Conservation (phyloP, 2,797 vertebrate genomes). For the Danio jaintianensis region DNA sequence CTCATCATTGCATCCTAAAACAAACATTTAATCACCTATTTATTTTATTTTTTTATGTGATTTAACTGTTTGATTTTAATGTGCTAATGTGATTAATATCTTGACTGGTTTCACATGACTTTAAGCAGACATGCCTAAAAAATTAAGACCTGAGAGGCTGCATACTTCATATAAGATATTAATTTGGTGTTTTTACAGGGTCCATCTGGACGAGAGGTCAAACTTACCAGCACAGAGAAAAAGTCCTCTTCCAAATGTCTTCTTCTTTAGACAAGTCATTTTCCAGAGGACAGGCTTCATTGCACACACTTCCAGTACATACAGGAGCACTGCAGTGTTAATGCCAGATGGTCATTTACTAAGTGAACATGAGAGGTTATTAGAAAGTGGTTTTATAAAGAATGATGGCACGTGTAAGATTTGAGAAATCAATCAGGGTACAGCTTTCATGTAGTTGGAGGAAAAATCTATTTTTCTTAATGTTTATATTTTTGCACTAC, state of each 20-base stretch:
- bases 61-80: not conserved
- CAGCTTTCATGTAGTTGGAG: constrained; percentile 1
- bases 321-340: constrained; percentile 41
- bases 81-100: not conserved
- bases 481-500: constrained; percentile 20
- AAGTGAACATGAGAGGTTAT: constrained; percentile 22
- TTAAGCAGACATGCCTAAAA: not conserved
- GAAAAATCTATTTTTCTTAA: constrained; percentile 5
- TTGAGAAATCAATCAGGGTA: no score
- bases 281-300: constrained; percentile 1
- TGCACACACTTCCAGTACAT: constrained; percentile 14
- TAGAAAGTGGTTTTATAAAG: not conserved
- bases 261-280: constrained; percentile 71
- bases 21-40: not conserved
- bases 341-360: constrained; percentile 9
- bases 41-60: not conserved
- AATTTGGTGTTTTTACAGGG: constrained; percentile 62
- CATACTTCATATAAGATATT: not conserved
- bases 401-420: not conserved
- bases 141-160: not conserved
- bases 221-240: constrained; percentile 77
- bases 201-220: constrained; percentile 76
- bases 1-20: not conserved
- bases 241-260: constrained; percentile 81
- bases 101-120: not conserved